These are phyloP conservation scores for Ichneumoninae sp. DNA, from an alignment of 2,888 invertebrate genomes.

Conservation along the genomic window DNA sequence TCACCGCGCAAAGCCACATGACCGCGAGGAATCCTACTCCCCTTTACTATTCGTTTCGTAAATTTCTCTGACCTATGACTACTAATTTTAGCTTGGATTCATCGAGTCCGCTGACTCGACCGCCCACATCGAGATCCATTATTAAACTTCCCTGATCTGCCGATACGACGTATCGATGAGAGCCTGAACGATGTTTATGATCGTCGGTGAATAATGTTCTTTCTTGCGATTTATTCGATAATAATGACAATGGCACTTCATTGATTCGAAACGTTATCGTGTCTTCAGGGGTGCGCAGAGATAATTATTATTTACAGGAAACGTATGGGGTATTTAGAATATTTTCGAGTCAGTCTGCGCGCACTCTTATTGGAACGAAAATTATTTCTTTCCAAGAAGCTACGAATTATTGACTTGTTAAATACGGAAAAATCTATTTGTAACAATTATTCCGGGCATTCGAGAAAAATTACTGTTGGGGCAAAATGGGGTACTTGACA, in stretches of 20 bases:
- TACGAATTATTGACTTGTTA: too few relatives aligned
- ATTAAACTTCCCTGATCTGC: slow-evolving; percentile 22
- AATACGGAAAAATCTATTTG: too few relatives aligned
- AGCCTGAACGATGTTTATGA: background rate
- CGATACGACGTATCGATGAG: background rate
- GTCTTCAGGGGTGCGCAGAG: background rate
- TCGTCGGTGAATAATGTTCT: background rate
- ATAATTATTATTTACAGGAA: too few relatives aligned
- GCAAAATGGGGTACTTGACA: too few relatives aligned
- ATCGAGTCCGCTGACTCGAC: slow-evolving; percentile 36
- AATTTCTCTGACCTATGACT: slow-evolving; percentile 43
- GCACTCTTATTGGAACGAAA: too few relatives aligned
- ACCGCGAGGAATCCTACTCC: slow-evolving; percentile 32
- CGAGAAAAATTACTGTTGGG: too few relatives aligned
- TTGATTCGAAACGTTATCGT: background rate
- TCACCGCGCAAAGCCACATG: slow-evolving; percentile 39
- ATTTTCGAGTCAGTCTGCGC: too few relatives aligned
- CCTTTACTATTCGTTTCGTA: slow-evolving; percentile 39
- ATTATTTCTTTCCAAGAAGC: too few relatives aligned
- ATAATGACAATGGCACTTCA: background rate
- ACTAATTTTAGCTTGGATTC: slow-evolving; percentile 60
- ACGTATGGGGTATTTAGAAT: too few relatives aligned
- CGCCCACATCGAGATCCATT: slow-evolving; percentile 45
- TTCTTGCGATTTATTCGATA: background rate
- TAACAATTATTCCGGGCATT: too few relatives aligned